Base-by-base conservation (phyloP, 2,797 vertebrate genomes). In the Chelon labrosus region DNA sequence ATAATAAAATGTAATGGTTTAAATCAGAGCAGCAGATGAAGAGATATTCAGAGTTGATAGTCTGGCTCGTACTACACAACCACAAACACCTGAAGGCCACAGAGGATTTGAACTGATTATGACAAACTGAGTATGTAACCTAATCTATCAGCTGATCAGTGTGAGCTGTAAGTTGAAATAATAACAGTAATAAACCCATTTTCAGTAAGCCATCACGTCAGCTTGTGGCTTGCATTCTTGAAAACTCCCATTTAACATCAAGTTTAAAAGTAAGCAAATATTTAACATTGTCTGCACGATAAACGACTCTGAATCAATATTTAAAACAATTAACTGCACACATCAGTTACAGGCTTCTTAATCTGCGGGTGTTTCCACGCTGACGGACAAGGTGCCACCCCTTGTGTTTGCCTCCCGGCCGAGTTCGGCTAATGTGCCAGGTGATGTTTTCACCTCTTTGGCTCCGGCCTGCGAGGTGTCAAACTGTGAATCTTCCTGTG, bases 401-500 rank as follows among this genome's bases (percentile, higher is more conserved):
- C 8, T n/a, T 69, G 19, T 71, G 64, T 78, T 56, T 71, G 59
- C 46, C 64, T 77, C 46, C 19, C 0, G 25, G 66, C 56, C 38
- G 47, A 42, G 76, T 84, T 46, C n/a, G n/a, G 17, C 56, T 10
- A n/a, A 19, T n/a, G 20, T 46, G 42, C 25, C 35, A 61, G 56
- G n/a, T 78, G 68, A 46, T 38, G 19, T 68, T 41, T 57, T 37
- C 17, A 1, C 37, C 55, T 71, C 17, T 47, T 44, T 83, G 50
- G 59, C 68, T 66, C 57, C 65, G 59, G 65, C 31, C 51, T 73
- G 25, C 1, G 3, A 77, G 46, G 72, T 77, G 73, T 77, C 67
- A 70, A 75, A 79, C 66, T 17, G 44, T 1, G 14, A 59, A 35
- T 73, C 60, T 65, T 78, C 74, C 73, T 55, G 47, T 11, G 68